Evolutionary conservation across 2,888 invertebrate species (phyloP).

Genomic region (Nowickia ferox): DNA sequence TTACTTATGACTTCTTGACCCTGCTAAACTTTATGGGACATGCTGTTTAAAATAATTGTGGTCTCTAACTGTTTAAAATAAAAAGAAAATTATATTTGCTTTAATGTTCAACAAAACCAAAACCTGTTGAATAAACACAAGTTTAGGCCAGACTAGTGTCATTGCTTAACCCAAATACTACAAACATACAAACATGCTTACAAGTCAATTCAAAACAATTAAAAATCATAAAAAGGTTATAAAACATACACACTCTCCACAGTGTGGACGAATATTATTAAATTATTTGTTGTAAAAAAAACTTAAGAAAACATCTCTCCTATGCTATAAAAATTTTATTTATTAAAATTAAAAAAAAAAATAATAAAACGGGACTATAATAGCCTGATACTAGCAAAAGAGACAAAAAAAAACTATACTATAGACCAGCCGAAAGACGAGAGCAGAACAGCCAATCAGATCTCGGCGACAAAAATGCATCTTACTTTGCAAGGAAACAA

Average conservation of each 20-base stretch:
- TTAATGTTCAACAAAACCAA: constrained; percentile 1
- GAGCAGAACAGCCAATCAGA: no score
- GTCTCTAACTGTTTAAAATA: constrained; percentile 14
- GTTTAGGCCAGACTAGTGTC: background rate
- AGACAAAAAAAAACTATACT: no score
- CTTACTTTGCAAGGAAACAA: no score
- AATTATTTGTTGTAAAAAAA: background rate
- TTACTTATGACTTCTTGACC: constrained; percentile 20
- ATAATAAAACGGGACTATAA: no score
- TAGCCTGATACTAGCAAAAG: no score
- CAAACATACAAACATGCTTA: constrained; percentile 34
- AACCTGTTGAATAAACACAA: constrained; percentile 21
- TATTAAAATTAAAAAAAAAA: no score
- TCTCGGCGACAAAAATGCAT: no score
- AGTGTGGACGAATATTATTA: background rate
- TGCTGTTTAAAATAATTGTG: constrained; percentile 21
- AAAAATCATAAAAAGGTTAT: constrained; percentile 35
- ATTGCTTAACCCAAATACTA: constrained; percentile 47
- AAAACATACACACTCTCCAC: background rate
- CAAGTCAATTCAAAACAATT: constrained; percentile 32
- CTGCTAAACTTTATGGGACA: constrained; percentile 6
- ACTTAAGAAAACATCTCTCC: background rate
- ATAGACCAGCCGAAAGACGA: no score
- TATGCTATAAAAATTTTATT: background rate
- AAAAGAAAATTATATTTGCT: background rate